These are phyloP conservation scores for Trimorus sp. DNA, from an alignment of 2,888 invertebrate genomes.

Conservation along the genomic window DNA sequence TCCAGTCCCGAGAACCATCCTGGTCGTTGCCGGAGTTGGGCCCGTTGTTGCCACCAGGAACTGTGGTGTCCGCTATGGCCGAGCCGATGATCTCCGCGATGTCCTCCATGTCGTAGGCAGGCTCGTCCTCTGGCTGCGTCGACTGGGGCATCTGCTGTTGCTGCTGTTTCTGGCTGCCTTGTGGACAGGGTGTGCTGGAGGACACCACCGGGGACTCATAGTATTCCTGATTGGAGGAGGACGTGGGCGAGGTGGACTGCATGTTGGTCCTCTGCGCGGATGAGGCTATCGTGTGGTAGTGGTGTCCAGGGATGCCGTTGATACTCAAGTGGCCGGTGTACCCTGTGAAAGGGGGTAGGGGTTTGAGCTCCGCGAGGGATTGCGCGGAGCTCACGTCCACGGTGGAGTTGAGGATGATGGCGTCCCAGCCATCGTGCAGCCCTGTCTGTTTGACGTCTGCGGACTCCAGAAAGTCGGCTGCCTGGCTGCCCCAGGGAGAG, in stretches of 20 bases:
- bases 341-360: constrained; percentile 92
- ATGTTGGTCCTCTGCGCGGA: constrained; percentile 79
- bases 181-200: constrained; percentile 82
- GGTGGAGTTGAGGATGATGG: constrained; percentile 84
- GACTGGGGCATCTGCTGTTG: constrained; percentile 84
- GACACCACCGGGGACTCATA: constrained; percentile 81
- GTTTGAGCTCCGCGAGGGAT: constrained; percentile 91
- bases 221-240: constrained; percentile 79
- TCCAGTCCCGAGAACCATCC: constrained; percentile 91
- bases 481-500: constrained; percentile 77
- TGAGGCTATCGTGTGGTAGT: constrained; percentile 91
- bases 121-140: constrained; percentile 80
- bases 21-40: constrained; percentile 85
- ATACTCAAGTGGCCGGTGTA: constrained; percentile 93
- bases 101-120: constrained; percentile 89
- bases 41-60: constrained; percentile 85
- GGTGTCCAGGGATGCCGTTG: constrained; percentile 93
- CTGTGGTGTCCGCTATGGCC: constrained; percentile 94
- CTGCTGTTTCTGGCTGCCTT: constrained; percentile 71
- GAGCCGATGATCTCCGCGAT: constrained; percentile 94
- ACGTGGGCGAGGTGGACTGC: constrained; percentile 79
- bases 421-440: constrained; percentile 85
- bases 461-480: constrained; percentile 76
- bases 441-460: constrained; percentile 78
- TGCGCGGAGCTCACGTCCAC: constrained; percentile 84